Percentiles rank a stretch among this genome's conserved stretches.
Evolutionary conservation across 2,113 vertebrate species (phyloP).

Genomic region (Nycticebus coucang): DNA sequence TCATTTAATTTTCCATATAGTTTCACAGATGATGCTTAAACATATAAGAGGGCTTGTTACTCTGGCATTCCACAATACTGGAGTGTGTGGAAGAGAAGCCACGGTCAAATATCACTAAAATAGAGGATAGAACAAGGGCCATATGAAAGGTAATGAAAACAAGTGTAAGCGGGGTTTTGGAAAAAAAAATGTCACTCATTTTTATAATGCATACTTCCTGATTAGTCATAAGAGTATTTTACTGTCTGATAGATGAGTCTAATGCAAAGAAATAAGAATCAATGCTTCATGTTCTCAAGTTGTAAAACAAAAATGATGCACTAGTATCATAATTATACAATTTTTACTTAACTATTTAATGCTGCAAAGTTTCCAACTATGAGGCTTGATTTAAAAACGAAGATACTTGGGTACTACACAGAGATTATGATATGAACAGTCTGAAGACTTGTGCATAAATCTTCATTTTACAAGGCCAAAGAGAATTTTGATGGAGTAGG

Average conservation of each 20-base stretch:
- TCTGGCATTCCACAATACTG: neutral
- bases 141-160: neutral
- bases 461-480: neutral
- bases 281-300: neutral
- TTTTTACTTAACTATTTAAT: neutral
- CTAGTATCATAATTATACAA: neutral
- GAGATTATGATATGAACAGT: neutral
- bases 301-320: neutral
- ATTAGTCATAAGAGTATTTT: neutral
- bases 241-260: neutral
- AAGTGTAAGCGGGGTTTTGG: neutral
- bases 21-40: neutral
- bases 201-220: neutral
- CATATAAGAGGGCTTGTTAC: neutral
- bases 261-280: neutral
- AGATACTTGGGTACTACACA: neutral
- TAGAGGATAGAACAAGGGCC: neutral
- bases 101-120: neutral
- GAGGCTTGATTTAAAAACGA: neutral
- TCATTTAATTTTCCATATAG: neutral
- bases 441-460: neutral
- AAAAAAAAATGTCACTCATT: neutral
- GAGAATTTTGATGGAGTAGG: neutral
- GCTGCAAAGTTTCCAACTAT: neutral
- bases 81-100: neutral